A percentile compares a stretch with the other conserved stretches of the same genome.
Evolutionary conservation across 1,140 invertebrate genomes (phyloP).

Genomic region (Caenorhabditis tropicalis): DNA sequence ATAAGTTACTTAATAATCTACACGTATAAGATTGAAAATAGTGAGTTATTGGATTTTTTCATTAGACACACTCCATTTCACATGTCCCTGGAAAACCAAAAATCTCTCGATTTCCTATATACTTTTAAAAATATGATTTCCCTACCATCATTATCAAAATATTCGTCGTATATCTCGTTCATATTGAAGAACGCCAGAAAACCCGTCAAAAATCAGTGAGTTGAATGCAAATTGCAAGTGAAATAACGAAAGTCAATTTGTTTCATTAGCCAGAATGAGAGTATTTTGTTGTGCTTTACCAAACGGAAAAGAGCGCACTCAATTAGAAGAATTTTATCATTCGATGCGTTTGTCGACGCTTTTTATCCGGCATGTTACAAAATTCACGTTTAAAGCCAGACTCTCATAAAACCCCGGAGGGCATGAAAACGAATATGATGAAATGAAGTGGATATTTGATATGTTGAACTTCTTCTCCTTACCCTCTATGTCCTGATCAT

Average conservation of each 20-base stretch:
- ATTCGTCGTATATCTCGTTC: background rate
- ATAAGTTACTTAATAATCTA: too few species aligned
- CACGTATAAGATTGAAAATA: too few species aligned
- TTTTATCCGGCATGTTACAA: background rate
- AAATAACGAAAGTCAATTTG: constrained; percentile 22
- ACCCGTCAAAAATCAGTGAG: background rate
- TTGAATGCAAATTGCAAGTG: background rate
- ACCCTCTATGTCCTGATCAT: background rate
- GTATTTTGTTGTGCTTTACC: background rate
- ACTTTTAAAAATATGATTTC: too few species aligned
- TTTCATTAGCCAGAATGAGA: constrained; percentile 10
- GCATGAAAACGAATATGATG: constrained; percentile 1
- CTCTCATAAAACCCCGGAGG: background rate
- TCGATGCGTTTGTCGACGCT: background rate
- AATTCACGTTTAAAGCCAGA: background rate
- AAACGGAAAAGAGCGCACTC: background rate
- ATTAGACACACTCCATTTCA: too few species aligned
- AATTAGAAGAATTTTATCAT: constrained; percentile 29
- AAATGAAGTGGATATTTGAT: background rate
- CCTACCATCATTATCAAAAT: constrained; percentile 25
- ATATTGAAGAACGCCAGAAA: background rate
- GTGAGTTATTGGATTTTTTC: too few species aligned
- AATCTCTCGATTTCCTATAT: too few species aligned
- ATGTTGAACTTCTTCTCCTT: background rate
- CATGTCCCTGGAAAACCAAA: too few species aligned